Evolutionary conservation across 2,797 vertebrate species (phyloP).

Genomic region (Luscinia luscinia): DNA sequence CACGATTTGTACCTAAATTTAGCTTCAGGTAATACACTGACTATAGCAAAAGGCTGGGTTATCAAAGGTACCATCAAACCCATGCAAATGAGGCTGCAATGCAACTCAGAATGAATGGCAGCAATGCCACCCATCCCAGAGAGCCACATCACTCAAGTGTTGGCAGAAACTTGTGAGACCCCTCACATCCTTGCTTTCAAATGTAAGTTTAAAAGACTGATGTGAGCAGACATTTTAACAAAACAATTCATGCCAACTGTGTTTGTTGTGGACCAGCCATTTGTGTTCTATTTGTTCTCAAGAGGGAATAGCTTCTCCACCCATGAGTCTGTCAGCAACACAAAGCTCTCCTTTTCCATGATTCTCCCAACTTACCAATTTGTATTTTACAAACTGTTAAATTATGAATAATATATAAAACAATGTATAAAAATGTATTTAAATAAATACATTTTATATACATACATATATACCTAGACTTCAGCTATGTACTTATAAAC

Average conservation of each 20-base stretch:
- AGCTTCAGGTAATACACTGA: neutral
- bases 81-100: accelerated
- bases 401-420: neutral
- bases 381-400: neutral
- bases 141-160: neutral
- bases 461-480: neutral
- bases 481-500: neutral
- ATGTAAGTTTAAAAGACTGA: neutral
- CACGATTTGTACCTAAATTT: neutral
- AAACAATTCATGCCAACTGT: neutral
- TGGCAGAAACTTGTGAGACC: neutral
- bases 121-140: accelerated
- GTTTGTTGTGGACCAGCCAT: neutral
- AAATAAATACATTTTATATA: neutral
- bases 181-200: neutral
- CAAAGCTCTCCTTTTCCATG: neutral
- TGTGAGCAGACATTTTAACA: neutral
- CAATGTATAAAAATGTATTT: neutral
- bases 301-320: neutral
- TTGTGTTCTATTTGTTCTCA: neutral
- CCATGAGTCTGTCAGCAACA: neutral
- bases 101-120: neutral
- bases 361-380: neutral
- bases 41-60: neutral
- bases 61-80: neutral